Evolutionary conservation across 2,888 invertebrate species (phyloP), one percentile per base, ranked within the genome.

Genomic region (Torymus auratus): DNA sequence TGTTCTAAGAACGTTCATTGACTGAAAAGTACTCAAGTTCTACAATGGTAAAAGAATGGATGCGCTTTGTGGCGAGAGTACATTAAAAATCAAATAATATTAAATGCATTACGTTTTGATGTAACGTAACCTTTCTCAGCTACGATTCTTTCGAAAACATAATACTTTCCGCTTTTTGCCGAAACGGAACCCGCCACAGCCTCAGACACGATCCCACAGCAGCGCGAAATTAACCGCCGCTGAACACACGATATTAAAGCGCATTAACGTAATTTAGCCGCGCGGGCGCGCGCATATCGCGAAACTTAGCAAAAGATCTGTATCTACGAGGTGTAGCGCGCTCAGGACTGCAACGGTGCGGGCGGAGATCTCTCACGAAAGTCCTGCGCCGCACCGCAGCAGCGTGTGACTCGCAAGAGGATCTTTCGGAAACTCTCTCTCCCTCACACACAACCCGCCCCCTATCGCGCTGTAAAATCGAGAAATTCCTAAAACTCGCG

Each of bases 401-500:
- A 71, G 64, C 64, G 65, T 64, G 55, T 56, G 53, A 55, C 69
- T 50, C 69, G 78, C 65, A 70, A 68, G 64, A 28, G 23, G 58
- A 80, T 80, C 69, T 75, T 70, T 70, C 70, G 50, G 56, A 65
- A 41, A 67, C 60, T 60, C 78, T 62, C 50, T 28, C 41, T 41
- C 41, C 7, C 41, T 41, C 41, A 5, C 41, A 7, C 41, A 7
- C 41, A 41, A 41, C 41, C 41, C 41, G 41, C 41, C 41, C 41
- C 15, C 14, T 55, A 69, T 72, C 53, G 53, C 3, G 13, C 2
- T 64, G 20, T 75, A 62, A 60, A 74, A 80, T 74, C 74, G 67
- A 61, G 53, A 68, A 68, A 76, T 72, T 72, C 50, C 56, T 79
- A 74, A 79, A 79, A 68, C 15, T 70, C 53, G 53, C 23, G 56